Percentiles rank a stretch among this genome's conserved stretches.
Evolutionary conservation across 1,140 invertebrate genomes (phyloP).

Genomic region (Nebria ingens): DNA sequence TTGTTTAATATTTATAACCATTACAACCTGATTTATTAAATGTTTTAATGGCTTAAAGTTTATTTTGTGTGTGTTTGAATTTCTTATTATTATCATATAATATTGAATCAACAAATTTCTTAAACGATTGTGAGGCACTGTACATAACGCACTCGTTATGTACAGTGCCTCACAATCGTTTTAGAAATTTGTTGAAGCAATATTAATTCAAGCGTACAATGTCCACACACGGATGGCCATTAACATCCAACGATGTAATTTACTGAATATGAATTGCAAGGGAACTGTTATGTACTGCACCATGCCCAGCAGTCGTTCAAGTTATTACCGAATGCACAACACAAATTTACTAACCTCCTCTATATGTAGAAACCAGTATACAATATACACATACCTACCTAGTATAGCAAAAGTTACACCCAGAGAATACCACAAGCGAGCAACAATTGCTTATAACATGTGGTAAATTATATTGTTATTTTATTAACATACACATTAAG

Average conservation of each 20-base stretch:
- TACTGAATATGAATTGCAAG: slow-evolving; percentile 2
- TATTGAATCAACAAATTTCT: no score
- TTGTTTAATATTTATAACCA: no score
- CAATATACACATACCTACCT: neutral
- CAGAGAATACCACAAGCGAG: neutral
- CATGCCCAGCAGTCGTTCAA: neutral
- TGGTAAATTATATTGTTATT: no score
- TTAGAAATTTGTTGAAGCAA: no score
- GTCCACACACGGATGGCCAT: neutral
- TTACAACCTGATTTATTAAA: no score
- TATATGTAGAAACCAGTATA: neutral
- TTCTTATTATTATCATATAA: no score
- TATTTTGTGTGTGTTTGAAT: no score
- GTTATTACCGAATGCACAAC: neutral
- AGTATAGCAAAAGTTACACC: neutral
- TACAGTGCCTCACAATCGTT: no score
- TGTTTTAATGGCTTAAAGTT: no score
- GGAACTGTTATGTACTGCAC: neutral
- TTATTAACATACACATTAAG: no score
- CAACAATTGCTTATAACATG: neutral
- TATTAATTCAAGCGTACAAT: slow-evolving; percentile 1
- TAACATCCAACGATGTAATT: slow-evolving; percentile 3
- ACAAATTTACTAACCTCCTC: neutral
- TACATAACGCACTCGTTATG: no score
- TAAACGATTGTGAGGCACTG: no score